A percentile compares a stretch with the other conserved stretches of the same genome.
Evolutionary conservation across 1,140 invertebrate species (phyloP).

Genomic region (Hyphantria cunea): DNA sequence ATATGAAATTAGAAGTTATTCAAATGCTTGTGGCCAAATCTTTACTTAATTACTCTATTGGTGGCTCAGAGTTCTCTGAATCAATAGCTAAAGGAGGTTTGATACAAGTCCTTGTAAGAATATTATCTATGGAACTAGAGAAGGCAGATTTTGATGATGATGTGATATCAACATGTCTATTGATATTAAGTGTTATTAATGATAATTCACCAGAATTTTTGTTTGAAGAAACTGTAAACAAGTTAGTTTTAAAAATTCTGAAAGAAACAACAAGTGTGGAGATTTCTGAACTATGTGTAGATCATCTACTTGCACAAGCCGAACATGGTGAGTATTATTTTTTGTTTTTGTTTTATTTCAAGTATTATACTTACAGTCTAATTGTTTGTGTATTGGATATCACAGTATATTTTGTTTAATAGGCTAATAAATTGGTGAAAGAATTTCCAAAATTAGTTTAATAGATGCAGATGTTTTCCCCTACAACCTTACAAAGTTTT

Average conservation of each 20-base stretch:
- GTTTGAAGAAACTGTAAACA: constrained; percentile 82
- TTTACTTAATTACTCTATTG: constrained; percentile 90
- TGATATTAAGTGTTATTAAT: constrained; percentile 88
- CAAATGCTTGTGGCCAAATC: constrained; percentile 81
- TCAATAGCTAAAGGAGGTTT: constrained; percentile 86
- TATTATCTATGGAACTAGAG: constrained; percentile 67
- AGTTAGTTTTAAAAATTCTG: constrained; percentile 83
- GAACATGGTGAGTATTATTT: constrained; percentile 84
- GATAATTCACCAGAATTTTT: constrained; percentile 85
- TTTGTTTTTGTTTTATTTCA: too few species aligned
- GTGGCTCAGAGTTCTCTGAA: constrained; percentile 86
- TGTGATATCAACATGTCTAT: constrained; percentile 84
- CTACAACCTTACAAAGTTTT: too few species aligned
- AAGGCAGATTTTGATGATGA: constrained; percentile 69
- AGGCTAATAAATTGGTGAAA: too few species aligned
- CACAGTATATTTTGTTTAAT: too few species aligned
- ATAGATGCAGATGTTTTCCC: too few species aligned
- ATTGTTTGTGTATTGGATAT: too few species aligned
- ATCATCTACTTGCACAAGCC: constrained; percentile 88
- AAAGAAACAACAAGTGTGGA: constrained; percentile 85
- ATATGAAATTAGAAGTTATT: constrained; percentile 56
- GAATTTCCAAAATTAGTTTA: too few species aligned
- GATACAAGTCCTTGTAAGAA: constrained; percentile 82
- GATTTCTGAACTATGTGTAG: constrained; percentile 88
- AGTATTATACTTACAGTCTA: too few species aligned